Base-by-base conservation (phyloP, 2,888 invertebrate genomes). In the Criorhina ranunculi region DNA sequence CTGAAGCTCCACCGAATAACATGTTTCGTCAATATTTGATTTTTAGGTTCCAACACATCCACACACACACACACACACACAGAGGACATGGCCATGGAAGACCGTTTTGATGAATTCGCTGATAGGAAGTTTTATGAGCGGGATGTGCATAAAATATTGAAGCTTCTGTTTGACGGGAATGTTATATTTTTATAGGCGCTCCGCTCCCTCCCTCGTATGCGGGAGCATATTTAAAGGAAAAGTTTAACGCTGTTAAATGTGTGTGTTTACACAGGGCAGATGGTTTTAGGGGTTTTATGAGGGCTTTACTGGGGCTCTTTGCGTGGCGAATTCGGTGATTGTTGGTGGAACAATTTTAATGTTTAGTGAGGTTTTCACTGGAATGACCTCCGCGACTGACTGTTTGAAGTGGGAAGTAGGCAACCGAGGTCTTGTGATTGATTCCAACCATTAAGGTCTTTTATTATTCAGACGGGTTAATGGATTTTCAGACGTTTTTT, bases 1-100 rank as follows among this genome's bases (percentile, higher is more conserved):
- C 82, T 66, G 72, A 59, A 55, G 44, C 49, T 44, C n/a, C 42
- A 67, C 12, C 15, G 62, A 69, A 85, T 75, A 75, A 75, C 73
- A 75, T 79, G 73, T 78, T 85, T 75, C 85, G 78, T 85, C 78
- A 78, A 85, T 85, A 85, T 85, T 85, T 85, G 73, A 85, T 79
- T 57, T 75, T 60, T 49, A 55, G 57, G 35, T 55, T 55, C 67
- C 11, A 55, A 40, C 19, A 66, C 40, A n/a, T 31, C 12, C 24
- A 12, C 6, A 6, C 67, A 12, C 55, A 40, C 19, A 66, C 40
- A n/a, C 37, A 19, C 24, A 12, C 6, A 6, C 24, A 29, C 0
- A 15, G 9, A 7, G 15, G 53, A 6, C 9, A 31, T 15, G n/a
- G 24, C 24, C 24, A 4, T 24, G 1, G 40, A 31, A 53, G 15